Percentiles rank a stretch among this genome's conserved stretches.
These are phyloP conservation scores for Eristalinus aeneus DNA, from an alignment of 2,888 invertebrate species.

Conservation along the genomic window DNA sequence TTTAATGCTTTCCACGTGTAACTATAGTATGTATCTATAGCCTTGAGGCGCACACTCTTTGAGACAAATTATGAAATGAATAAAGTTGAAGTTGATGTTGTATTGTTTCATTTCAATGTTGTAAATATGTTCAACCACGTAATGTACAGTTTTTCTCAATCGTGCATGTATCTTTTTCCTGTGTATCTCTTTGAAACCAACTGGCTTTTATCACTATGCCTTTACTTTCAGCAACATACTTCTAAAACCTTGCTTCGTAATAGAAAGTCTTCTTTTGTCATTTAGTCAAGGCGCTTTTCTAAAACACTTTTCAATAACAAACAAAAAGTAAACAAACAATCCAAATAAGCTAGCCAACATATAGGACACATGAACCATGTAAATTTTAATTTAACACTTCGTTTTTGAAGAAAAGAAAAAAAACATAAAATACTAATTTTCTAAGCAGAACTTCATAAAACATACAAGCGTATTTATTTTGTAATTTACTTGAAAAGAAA, in stretches of 20 bases:
- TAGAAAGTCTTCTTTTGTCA: conserved; percentile 40
- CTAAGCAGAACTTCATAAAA: conserved; percentile 33
- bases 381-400: conserved; percentile 40
- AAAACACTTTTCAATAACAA: conserved; percentile 29
- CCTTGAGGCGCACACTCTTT: neutral
- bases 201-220: conserved; percentile 32
- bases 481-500: conserved; percentile 31
- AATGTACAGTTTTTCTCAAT: neutral
- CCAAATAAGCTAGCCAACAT: conserved; percentile 40
- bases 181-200: neutral
- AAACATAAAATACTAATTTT: conserved; percentile 37
- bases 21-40: neutral
- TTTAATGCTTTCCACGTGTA: conserved; percentile 43
- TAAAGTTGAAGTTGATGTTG: conserved; percentile 12
- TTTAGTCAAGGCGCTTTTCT: conserved; percentile 51
- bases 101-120: conserved; percentile 29
- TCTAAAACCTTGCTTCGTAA: conserved; percentile 34
- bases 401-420: conserved; percentile 32
- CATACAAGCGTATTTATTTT: conserved; percentile 35
- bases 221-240: conserved; percentile 17
- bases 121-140: conserved; percentile 44
- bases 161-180: conserved; percentile 20
- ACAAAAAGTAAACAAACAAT: conserved; percentile 8
- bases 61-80: neutral
- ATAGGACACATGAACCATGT: conserved; percentile 42